Percentiles rank a stretch among this genome's conserved stretches.
phyloP scores from a whole-genome alignment of 2,797 vertebrate species.

The Rachycentron canadum region DNA sequence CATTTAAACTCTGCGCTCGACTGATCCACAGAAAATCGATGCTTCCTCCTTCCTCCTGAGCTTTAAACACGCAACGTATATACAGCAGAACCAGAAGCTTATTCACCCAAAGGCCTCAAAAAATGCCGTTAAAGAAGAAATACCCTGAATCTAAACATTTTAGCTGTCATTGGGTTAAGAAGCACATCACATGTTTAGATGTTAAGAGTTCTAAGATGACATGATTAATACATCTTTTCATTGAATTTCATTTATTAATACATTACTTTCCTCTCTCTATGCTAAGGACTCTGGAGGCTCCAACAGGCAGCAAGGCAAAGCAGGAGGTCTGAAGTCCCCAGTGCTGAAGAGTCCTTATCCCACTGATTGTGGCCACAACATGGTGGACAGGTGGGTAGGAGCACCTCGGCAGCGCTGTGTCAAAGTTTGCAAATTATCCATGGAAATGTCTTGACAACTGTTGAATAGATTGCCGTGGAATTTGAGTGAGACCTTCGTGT shows the following conservation, averaged over 20 bases:
- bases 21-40: slow-evolving; percentile 54
- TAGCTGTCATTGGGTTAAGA: background rate
- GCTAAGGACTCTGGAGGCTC: too few relatives aligned
- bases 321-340: background rate
- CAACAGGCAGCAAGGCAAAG: background rate
- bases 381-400: too few relatives aligned
- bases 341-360: background rate
- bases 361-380: too few relatives aligned
- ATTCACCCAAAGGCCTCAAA: background rate
- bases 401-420: background rate
- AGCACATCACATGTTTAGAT: too few relatives aligned
- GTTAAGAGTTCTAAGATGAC: too few relatives aligned
- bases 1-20: slow-evolving; percentile 53
- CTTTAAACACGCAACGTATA: slow-evolving; percentile 25
- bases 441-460: too few relatives aligned
- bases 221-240: too few relatives aligned
- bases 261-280: too few relatives aligned
- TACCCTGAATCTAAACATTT: background rate
- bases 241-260: background rate
- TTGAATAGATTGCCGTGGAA: too few relatives aligned
- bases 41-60: slow-evolving; percentile 15
- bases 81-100: slow-evolving; percentile 13
- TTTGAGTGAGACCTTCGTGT: too few relatives aligned
- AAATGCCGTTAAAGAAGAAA: background rate
- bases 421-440: too few relatives aligned